Evolutionary conservation across 2,113 vertebrate species (phyloP), one percentile per base, ranked within the genome.

Genomic region (Pseudopipra pipra): DNA sequence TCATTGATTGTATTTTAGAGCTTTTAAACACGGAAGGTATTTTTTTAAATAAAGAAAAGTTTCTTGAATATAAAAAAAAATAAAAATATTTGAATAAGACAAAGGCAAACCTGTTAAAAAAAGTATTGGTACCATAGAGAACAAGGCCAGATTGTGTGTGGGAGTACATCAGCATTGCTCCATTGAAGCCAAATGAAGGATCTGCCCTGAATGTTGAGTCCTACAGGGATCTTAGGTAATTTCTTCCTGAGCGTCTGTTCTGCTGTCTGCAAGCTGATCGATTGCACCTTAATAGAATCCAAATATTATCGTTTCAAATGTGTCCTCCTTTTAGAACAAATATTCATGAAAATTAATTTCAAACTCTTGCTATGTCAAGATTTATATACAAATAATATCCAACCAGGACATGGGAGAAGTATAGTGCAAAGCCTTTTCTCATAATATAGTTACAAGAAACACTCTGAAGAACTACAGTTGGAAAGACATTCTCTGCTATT

Each of bases 271-370:
- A 65, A 49, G 47, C 39, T 78, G 33, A 63, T 84, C 10, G 0
- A 59, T 35, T 72, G 59, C 76, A 85, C 56, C 30, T 31, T 85
- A 77, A 59, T 66, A 59, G 73, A 23, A 11, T 74, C 52, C 86
- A 79, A 77, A 78, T 85, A 78, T 75, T 87, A 37, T 49, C 0
- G 11, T 85, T 93, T 78, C 43, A 71, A 73, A 59, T 59, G 62
- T 56, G 15, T 74, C 35, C 52, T 58, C 66, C 85, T 88, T 78
- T 80, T 91, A 54, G 37, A 61, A 74, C 52, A 56, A 52, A 77
- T 52, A 80, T 59, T 93, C 14, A 62, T n/a, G n/a, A 89, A 89
- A 95, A 92, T 82, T 95, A 73, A 90, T 96, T 95, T 91, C 66
- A 87, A 84, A 71, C 17, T 86, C 35, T 14, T 20, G 44, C 83